These are phyloP conservation scores for Brachirus orientalis DNA, from an alignment of 2,113 vertebrate species.

Conservation along the genomic window DNA sequence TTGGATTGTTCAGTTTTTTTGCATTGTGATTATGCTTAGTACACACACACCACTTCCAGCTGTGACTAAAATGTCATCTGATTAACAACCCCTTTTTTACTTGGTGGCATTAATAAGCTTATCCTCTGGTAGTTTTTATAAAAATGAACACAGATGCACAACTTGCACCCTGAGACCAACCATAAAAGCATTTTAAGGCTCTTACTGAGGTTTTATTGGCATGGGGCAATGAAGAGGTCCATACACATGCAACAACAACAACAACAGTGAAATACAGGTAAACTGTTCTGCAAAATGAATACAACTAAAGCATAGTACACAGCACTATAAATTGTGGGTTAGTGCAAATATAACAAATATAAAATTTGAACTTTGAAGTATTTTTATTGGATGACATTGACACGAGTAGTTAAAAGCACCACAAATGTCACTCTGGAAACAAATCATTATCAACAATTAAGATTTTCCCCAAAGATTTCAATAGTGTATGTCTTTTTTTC, in stretches of 20 bases:
- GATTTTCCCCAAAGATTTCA: too few species aligned
- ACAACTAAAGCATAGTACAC: too few species aligned
- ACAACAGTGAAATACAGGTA: background rate
- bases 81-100: slow-evolving; percentile 48
- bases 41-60: slow-evolving; percentile 38
- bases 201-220: slow-evolving; percentile 23
- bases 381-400: too few species aligned
- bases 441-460: too few species aligned
- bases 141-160: slow-evolving; percentile 38
- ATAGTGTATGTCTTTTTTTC: too few species aligned
- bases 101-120: slow-evolving; percentile 56
- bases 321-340: background rate
- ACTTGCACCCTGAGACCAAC: slow-evolving; percentile 32
- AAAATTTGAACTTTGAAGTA: background rate
- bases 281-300: background rate
- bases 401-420: too few species aligned
- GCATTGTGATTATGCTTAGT: background rate
- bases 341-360: background rate
- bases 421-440: too few species aligned
- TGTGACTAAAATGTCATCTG: slow-evolving; percentile 59
- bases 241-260: background rate
- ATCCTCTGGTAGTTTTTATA: slow-evolving; percentile 49
- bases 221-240: slow-evolving; percentile 23
- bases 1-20: slow-evolving; percentile 34
- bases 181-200: slow-evolving; percentile 42